These are phyloP conservation scores for Microctenopoma stevenorrisi DNA, from an alignment of 2,797 vertebrate species.

Conservation along the genomic window DNA sequence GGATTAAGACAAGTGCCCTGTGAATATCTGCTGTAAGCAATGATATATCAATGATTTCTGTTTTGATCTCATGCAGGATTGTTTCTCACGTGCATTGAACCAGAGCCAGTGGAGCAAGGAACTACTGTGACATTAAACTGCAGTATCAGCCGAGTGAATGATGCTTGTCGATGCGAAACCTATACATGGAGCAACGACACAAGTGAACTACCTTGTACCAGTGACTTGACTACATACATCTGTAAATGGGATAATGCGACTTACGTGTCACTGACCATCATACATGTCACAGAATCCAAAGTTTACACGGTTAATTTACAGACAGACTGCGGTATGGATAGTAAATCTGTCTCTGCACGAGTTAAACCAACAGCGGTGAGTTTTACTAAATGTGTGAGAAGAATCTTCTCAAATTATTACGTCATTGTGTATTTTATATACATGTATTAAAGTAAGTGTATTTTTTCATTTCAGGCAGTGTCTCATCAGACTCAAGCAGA, in stretches of 20 bases:
- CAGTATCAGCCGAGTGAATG: rapidly evolving
- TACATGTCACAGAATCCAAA: rapidly evolving
- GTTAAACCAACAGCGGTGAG: neutral
- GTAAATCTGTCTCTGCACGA: neutral
- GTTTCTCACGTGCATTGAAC: neutral
- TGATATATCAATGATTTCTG: rapidly evolving
- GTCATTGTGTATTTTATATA: neutral
- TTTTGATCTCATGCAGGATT: neutral
- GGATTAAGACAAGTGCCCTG: neutral
- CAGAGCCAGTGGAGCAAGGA: rapidly evolving
- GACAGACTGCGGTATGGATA: rapidly evolving
- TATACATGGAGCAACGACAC: rapidly evolving
- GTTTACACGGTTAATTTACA: rapidly evolving
- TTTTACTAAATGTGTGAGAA: neutral
- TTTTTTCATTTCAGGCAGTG: neutral
- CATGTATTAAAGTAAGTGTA: neutral
- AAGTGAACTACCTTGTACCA: rapidly evolving
- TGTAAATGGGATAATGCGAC: rapidly evolving
- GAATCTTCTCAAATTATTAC: too few species aligned
- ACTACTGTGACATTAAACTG: neutral
- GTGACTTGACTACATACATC: rapidly evolving
- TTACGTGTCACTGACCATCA: constrained; percentile 3
- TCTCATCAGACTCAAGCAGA: too few species aligned
- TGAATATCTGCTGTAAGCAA: neutral
- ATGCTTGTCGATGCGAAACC: rapidly evolving